Evolutionary conservation across 2,797 vertebrate genomes (phyloP), one percentile per base, ranked within the genome.

Genomic region (Myiotriccus ornatus): DNA sequence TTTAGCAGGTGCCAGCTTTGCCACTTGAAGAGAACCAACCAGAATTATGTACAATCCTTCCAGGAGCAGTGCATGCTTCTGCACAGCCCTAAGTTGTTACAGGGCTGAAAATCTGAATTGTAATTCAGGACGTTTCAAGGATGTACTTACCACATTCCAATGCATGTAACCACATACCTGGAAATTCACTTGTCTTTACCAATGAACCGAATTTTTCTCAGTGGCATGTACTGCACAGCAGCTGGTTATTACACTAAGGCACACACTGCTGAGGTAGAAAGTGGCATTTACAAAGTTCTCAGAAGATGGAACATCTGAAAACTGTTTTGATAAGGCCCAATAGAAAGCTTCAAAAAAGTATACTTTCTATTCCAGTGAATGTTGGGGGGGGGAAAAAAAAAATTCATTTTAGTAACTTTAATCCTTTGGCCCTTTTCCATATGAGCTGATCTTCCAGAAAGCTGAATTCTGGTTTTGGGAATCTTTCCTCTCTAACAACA

Each of bases 101-200:
- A 49, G 17, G 13, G 4, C 17, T 57, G 27, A 55, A 62, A 86
- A 67, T 15, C 22, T 52, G 6, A 62, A 55, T n/a, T 74, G 8
- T 18, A 35, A 43, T 12, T 34, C 43, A 46, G 30, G 50, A 44
- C 0, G 1, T 64, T 70, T 77, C 60, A 46, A 65, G 60, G 27
- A 55, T 8, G 21, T 10, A 53, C 77, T 65, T 60, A 19, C 32
- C 41, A 19, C 19, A 39, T 41, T 35, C 32, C 15, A 17, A 15
- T 2, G 10, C 18, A 32, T 1, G 7, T 8, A 62, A 62, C n/a
- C 28, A 65, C 1, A 0, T 3, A 22, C 9, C 8, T 8, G 22
- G 32, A 53, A 27, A 32, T 59, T 63, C 71, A 25, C 14, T 41
- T 13, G 2, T 30, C 17, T 41, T 60, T 17, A 55, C 44, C 37